Evolutionary conservation across 2,113 vertebrate genomes (phyloP), one percentile per base, ranked within the genome.

Genomic region (Hucho hucho): DNA sequence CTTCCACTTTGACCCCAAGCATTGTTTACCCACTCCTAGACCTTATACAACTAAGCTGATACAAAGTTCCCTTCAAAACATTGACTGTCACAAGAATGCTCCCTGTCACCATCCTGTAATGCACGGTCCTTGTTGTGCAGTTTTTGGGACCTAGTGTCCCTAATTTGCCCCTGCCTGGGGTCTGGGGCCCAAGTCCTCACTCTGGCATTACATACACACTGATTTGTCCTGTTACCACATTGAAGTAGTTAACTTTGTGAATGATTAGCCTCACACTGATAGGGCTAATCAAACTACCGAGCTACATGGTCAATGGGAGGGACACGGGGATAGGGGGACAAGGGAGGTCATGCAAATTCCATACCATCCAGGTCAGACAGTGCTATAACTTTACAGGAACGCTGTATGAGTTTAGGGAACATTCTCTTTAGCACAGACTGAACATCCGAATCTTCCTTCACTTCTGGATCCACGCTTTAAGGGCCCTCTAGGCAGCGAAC

Each of bases 121-220:
- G 64, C 65, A 74, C 67, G 69, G 37, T 11, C 37, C 37, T 43
- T 43, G 37, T 43, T 43, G 32, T 47, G 61, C 64, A 25, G 4
- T n/a, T 71, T 69, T 81, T n/a, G 66, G 49, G 64, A 77, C 64
- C 59, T 22, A 61, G 16, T 53, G 49, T 53, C 47, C 47, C 47
- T 53, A 4, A 43, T 9, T 11, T 43, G 37, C 37, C 37, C 37
- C 7, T 43, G 37, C 9, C 37, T 43, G 37, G 1, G 7, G 9
- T 43, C 74, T 58, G 74, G 80, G 87, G 84, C 88, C 86, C 83
- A 91, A 89, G 84, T 90, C 81, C 89, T 87, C 53, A 66, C 72
- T 73, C 81, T 11, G 61, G 70, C 74, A 77, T 63, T 84, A 76
- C 83, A 87, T 78, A 84, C 72, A 91, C 65, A 67, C 59, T 53